Evolutionary conservation across 2,888 invertebrate species (phyloP).

Genomic region (Hirtodrosophila duncani): DNA sequence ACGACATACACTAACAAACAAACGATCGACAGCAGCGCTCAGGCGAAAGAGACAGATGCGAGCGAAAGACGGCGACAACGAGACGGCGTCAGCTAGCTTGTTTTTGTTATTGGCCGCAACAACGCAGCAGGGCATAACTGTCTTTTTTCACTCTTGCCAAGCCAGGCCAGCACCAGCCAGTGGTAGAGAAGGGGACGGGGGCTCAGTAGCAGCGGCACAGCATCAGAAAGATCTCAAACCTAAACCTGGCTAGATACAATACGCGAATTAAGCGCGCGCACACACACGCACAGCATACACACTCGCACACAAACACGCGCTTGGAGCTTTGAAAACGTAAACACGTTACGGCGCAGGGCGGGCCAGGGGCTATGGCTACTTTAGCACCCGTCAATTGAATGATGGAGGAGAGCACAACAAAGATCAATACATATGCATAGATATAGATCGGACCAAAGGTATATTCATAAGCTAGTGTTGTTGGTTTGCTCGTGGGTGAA

Average conservation of each 20-base stretch:
- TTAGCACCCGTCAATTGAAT: constrained; percentile 55
- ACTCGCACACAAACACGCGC: constrained; percentile 9
- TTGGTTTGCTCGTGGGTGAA: too few species aligned
- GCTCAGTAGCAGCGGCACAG: constrained; percentile 44
- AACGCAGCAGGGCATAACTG: constrained; percentile 64
- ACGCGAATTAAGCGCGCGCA: constrained; percentile 58
- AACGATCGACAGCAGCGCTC: constrained; percentile 49
- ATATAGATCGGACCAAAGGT: constrained; percentile 8
- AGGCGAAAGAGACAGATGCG: constrained; percentile 31
- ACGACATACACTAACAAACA: constrained; percentile 59
- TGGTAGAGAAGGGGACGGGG: too few species aligned
- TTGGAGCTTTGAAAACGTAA: constrained; percentile 60
- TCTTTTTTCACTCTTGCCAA: constrained; percentile 43
- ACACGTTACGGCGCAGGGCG: constrained; percentile 52
- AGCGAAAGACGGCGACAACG: constrained; percentile 20
- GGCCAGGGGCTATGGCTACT: constrained; percentile 21
- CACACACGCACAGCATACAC: constrained; percentile 21
- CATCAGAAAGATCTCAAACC: constrained; percentile 5
- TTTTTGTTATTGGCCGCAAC: constrained; percentile 54
- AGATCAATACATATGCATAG: constrained; percentile 18
- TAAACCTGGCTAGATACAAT: constrained; percentile 44
- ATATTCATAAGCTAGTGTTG: constrained; percentile 20
- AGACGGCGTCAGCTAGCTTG: constrained; percentile 45
- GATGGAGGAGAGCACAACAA: constrained; percentile 51
- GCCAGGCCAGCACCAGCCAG: too few species aligned